Conservation (phyloP, 2,113 vertebrate species). For the Genyomyrus donnyi region DNA sequence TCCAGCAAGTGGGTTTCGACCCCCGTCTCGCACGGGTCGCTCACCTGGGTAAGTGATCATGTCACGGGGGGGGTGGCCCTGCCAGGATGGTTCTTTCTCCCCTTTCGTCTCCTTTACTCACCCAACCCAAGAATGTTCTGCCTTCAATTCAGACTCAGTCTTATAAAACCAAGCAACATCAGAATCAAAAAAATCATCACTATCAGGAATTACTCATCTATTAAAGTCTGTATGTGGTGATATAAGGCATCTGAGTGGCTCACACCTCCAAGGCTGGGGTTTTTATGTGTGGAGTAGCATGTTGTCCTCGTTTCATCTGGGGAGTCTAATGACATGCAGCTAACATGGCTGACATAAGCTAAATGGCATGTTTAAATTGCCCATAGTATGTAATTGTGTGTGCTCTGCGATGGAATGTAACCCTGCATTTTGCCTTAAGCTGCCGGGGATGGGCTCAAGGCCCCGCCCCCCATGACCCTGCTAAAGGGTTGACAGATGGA, state of each 20-base stretch:
- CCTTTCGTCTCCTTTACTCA: not conserved
- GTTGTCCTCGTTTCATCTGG: not conserved
- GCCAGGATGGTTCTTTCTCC: not conserved
- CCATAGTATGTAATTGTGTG: not conserved
- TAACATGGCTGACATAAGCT: not conserved
- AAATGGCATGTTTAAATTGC: not conserved
- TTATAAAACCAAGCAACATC: not conserved
- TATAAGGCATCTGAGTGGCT: not conserved
- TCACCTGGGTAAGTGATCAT: conserved; percentile 70
- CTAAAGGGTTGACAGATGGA: not conserved
- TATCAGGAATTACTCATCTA: not conserved
- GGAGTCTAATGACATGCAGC: not conserved
- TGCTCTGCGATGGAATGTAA: not conserved
- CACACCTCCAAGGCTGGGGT: not conserved
- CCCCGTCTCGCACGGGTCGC: conserved; percentile 65
- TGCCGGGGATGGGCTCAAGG: not conserved
- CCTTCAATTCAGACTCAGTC: not conserved
- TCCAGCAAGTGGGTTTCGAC: conserved; percentile 77
- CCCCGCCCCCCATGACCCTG: not conserved
- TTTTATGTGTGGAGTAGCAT: not conserved
- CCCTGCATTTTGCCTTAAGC: not conserved
- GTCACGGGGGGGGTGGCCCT: not conserved
- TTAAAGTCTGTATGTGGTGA: not conserved
- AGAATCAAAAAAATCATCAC: not conserved
- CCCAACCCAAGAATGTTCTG: not conserved